Conservation (phyloP, 2,113 vertebrate species). For the Phalacrocorax carbo region DNA sequence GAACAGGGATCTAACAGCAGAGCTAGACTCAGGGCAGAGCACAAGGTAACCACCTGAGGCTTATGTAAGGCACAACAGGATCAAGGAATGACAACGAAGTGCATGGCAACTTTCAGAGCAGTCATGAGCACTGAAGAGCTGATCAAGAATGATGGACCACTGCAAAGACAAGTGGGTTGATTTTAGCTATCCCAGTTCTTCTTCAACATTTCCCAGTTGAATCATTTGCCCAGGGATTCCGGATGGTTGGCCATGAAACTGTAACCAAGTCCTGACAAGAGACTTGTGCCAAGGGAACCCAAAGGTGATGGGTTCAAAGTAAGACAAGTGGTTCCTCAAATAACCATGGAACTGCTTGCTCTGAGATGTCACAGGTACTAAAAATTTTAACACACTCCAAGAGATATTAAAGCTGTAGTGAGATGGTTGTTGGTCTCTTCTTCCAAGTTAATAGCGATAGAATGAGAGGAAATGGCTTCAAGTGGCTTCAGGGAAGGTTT, state of each 20-base stretch:
- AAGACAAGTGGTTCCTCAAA: neutral
- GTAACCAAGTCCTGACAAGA: neutral
- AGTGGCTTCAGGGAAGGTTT: too few relatives aligned
- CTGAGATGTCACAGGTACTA: neutral
- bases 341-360: neutral
- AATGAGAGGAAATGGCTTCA: too few relatives aligned
- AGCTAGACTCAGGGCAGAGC: neutral
- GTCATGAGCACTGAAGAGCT: neutral
- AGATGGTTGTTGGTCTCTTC: too few relatives aligned
- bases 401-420: neutral
- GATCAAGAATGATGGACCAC: neutral
- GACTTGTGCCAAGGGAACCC: neutral
- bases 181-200: neutral
- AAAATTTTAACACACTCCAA: neutral
- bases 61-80: neutral
- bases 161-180: neutral
- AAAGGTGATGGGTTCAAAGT: neutral
- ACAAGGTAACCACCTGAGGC: rapidly evolving
- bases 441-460: too few relatives aligned
- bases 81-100: neutral
- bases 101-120: neutral
- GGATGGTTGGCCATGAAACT: neutral
- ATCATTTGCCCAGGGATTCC: neutral
- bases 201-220: neutral
- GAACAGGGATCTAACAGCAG: neutral